A percentile compares a stretch with the other conserved stretches of the same genome.
These are phyloP conservation scores for Caradrina clavipalpis DNA, from an alignment of 2,888 invertebrate genomes.

Conservation along the genomic window DNA sequence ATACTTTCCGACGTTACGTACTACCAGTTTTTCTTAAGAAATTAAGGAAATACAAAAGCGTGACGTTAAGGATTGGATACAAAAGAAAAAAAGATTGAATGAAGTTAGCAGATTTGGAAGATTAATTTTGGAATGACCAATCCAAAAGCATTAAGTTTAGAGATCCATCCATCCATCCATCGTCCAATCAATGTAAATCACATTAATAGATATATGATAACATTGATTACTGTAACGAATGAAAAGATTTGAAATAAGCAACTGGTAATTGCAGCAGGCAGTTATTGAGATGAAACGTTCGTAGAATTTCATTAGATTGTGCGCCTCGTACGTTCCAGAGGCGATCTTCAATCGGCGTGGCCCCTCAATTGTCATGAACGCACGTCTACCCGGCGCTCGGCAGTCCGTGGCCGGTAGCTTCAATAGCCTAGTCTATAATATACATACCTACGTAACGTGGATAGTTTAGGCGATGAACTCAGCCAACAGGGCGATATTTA, in stretches of 20 bases:
- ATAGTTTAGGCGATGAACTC: conserved; percentile 84
- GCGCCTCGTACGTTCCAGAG: conserved; percentile 71
- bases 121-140: neutral
- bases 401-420: conserved; percentile 67
- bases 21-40: neutral
- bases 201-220: conserved; percentile 4
- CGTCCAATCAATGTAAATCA: conserved; percentile 41
- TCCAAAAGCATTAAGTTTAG: conserved; percentile 17
- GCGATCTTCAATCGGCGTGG: conserved; percentile 77
- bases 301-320: conserved; percentile 75
- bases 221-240: conserved; percentile 47
- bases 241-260: conserved; percentile 55
- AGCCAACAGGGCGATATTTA: conserved; percentile 74
- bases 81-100: neutral
- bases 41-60: neutral
- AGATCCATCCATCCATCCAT: too few relatives aligned
- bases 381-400: conserved; percentile 70
- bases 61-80: neutral
- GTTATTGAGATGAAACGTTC: conserved; percentile 64
- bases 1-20: conserved; percentile 40
- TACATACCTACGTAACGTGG: conserved; percentile 64
- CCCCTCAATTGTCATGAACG: conserved; percentile 80
- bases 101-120: conserved; percentile 4
- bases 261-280: conserved; percentile 56
- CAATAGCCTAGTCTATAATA: conserved; percentile 71